These are phyloP conservation scores for Sesia bembeciformis DNA, from an alignment of 2,888 invertebrate species.

Conservation along the genomic window DNA sequence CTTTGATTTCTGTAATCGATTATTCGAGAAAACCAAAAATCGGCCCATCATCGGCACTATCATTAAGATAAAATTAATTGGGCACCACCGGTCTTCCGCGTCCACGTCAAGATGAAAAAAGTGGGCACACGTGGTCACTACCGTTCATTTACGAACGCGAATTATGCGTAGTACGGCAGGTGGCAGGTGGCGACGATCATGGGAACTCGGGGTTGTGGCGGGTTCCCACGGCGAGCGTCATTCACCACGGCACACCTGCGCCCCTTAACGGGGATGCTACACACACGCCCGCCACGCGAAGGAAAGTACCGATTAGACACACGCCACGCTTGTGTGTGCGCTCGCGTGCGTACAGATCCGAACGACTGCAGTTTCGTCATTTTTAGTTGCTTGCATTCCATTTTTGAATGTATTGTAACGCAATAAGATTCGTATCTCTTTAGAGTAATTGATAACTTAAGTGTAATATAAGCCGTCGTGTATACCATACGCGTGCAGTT, in stretches of 20 bases:
- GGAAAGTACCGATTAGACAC: conserved; percentile 57
- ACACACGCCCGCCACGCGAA: conserved; percentile 71
- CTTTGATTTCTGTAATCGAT: conserved; percentile 30
- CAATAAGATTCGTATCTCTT: too few relatives aligned
- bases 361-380: conserved; percentile 4
- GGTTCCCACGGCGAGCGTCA: conserved; percentile 67
- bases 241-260: conserved; percentile 68
- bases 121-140: conserved; percentile 70
- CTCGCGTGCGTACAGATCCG: conserved; percentile 14
- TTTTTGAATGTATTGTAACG: background rate
- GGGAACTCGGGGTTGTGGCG: conserved; percentile 66
- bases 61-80: conserved; percentile 67
- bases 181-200: conserved; percentile 58
- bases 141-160: conserved; percentile 73
- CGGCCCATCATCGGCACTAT: conserved; percentile 11
- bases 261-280: conserved; percentile 63
- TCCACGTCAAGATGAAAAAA: conserved; percentile 31
- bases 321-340: conserved; percentile 12
- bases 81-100: conserved; percentile 64
- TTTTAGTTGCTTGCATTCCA: background rate
- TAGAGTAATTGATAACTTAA: too few relatives aligned
- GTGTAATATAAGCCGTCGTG: background rate
- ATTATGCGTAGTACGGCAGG: conserved; percentile 74
- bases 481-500: background rate
- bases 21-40: conserved; percentile 21